phyloP scores from a whole-genome alignment of 2,113 vertebrate genomes.

The Zingel zingel region DNA sequence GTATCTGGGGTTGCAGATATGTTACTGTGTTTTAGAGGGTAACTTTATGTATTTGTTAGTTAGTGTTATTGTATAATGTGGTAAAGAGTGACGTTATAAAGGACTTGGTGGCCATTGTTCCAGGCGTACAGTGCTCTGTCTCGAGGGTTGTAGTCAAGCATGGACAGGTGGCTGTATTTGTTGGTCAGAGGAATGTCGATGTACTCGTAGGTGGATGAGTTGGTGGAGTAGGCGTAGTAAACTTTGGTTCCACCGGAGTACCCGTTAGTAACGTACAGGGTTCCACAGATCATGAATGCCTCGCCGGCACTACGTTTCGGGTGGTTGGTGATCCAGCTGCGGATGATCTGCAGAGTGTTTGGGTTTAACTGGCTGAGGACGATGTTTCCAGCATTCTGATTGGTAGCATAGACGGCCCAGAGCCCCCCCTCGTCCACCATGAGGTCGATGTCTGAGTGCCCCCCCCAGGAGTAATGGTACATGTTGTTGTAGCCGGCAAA shows the following conservation, averaged over 20 bases:
- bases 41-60: no score
- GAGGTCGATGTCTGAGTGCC: slow-evolving; percentile 74
- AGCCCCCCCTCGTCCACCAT: slow-evolving; percentile 78
- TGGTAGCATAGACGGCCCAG: slow-evolving; percentile 77
- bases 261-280: slow-evolving; percentile 73
- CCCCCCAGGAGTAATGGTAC: slow-evolving; percentile 78
- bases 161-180: slow-evolving; percentile 74
- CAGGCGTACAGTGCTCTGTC: slow-evolving; percentile 74
- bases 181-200: slow-evolving; percentile 75
- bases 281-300: slow-evolving; percentile 78
- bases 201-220: slow-evolving; percentile 76
- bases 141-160: slow-evolving; percentile 76
- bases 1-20: no score
- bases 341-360: slow-evolving; percentile 69
- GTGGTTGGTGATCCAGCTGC: slow-evolving; percentile 77
- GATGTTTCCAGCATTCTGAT: slow-evolving; percentile 76
- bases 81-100: slow-evolving; percentile 73
- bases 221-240: slow-evolving; percentile 74
- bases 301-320: slow-evolving; percentile 74
- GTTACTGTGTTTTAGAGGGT: no score
- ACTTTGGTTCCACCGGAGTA: slow-evolving; percentile 74
- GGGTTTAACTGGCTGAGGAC: slow-evolving; percentile 73
- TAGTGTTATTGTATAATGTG: slow-evolving; percentile 58
- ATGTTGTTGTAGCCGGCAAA: slow-evolving; percentile 76
- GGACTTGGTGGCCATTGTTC: slow-evolving; percentile 77